Evolutionary conservation across 2,797 vertebrate genomes (phyloP).

Genomic region (Hippoglossus hippoglossus): DNA sequence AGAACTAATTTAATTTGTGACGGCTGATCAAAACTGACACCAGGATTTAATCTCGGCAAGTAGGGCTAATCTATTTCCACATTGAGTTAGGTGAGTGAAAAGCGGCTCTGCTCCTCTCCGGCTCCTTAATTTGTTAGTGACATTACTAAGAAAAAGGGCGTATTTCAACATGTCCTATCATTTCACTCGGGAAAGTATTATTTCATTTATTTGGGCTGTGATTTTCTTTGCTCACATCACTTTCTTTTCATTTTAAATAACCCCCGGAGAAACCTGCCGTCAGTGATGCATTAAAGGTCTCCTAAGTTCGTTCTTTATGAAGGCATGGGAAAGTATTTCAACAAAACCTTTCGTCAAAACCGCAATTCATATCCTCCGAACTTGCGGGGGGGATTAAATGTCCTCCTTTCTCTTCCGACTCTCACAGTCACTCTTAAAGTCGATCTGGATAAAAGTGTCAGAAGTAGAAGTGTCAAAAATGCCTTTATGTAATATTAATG

Average conservation of each 20-base stretch:
- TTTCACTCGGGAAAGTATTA: slow-evolving; percentile 4
- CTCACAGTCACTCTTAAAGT: slow-evolving; percentile 50
- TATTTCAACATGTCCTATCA: slow-evolving; percentile 10
- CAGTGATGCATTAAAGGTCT: slow-evolving; percentile 44
- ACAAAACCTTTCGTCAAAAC: slow-evolving; percentile 56
- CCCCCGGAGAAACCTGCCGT: slow-evolving; percentile 3
- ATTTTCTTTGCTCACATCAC: slow-evolving; percentile 3
- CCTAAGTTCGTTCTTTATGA: slow-evolving; percentile 35
- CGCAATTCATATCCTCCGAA: slow-evolving; percentile 57
- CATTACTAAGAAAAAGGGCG: not conserved
- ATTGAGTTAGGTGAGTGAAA: slow-evolving; percentile 14
- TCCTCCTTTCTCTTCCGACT: slow-evolving; percentile 55
- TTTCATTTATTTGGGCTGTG: slow-evolving; percentile 9
- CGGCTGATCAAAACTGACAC: slow-evolving; percentile 43
- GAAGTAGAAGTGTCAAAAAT: slow-evolving; percentile 29
- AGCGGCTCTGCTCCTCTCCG: not conserved
- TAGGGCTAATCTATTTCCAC: slow-evolving; percentile 20
- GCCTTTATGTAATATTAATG: slow-evolving; percentile 64
- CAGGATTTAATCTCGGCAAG: slow-evolving; percentile 37
- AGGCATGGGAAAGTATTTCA: slow-evolving; percentile 58
- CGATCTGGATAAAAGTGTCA: slow-evolving; percentile 67
- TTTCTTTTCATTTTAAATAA: slow-evolving; percentile 19
- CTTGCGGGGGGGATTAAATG: slow-evolving; percentile 60
- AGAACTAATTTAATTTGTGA: slow-evolving; percentile 8
- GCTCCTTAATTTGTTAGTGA: not conserved